Evolutionary conservation across 2,797 vertebrate species (phyloP), one percentile per base, ranked within the genome.

Genomic region (Staurois parvus): DNA sequence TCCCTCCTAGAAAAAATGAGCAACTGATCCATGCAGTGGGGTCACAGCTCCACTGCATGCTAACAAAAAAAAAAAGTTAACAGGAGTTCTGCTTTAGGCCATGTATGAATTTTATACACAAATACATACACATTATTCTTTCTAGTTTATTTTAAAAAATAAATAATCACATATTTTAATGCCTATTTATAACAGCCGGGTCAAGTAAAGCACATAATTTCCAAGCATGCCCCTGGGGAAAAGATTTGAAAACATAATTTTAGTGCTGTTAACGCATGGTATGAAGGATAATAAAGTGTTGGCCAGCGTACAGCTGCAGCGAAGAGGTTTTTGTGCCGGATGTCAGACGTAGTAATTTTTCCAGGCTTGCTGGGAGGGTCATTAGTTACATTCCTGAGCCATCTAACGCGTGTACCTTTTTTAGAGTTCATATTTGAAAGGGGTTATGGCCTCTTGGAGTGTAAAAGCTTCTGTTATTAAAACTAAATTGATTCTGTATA

Each of bases 381-480:
- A 72, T 66, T 84, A 34, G 37, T 76, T 32, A 15, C 62, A 24
- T 76, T 70, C 67, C 52, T n/a, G 26, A 37, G 70, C n/a, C 72
- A 17, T 37, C 40, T 8, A 11, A 52, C 19, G 28, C 28, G 12
- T 42, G 30, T 34, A 64, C 40, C 17, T 52, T 40, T 11, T 69
- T 76, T 17, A 15, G 59, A 56, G 28, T 29, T 42, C 11, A 6
- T 76, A 48, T 48, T 52, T 86, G 66, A 86, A 81, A 81, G 79
- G 64, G 79, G 72, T 86, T 76, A 70, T 24, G 78, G 70, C 84
- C 84, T 81, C 48, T 81, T 17, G 19, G 26, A 68, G 30, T 69
- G 75, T 84, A 52, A 86, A 86, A 81, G 78, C 78, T 28, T 42
- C 13, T 67, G 30, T 69, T 48, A 72, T 82, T 81, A 85, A 76